Evolutionary conservation across 2,888 invertebrate species (phyloP).

Genomic region (Tetranychus truncatus): DNA sequence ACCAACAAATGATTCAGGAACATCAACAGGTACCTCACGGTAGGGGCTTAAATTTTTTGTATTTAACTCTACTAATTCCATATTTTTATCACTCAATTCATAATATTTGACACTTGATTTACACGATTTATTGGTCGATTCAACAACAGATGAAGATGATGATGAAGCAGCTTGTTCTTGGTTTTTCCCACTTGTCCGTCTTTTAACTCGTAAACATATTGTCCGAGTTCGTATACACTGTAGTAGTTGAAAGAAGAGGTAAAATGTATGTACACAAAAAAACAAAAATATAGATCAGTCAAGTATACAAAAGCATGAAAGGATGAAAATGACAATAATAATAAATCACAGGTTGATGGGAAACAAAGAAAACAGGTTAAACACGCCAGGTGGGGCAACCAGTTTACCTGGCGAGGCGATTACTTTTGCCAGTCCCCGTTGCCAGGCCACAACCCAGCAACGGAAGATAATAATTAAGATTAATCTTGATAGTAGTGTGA

Average conservation of each 20-base stretch:
- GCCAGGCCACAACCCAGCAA: too few relatives aligned
- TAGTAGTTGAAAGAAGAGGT: background rate
- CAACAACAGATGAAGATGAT: conserved; percentile 13
- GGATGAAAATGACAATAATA: background rate
- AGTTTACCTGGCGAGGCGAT: background rate
- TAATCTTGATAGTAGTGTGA: too few relatives aligned
- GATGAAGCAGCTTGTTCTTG: conserved; percentile 36
- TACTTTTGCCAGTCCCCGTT: too few relatives aligned
- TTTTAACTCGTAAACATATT: conserved; percentile 76
- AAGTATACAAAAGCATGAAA: background rate
- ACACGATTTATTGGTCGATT: conserved; percentile 10
- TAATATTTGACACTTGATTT: conserved; percentile 5
- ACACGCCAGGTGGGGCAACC: background rate
- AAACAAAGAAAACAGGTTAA: background rate
- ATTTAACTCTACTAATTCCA: conserved; percentile 21
- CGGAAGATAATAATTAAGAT: too few relatives aligned
- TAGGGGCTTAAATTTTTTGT: conserved; percentile 36
- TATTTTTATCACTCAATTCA: conserved; percentile 16
- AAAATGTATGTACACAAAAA: conserved; percentile 11
- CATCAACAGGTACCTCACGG: conserved; percentile 96
- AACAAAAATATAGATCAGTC: background rate
- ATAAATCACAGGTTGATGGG: background rate
- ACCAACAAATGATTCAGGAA: conserved; percentile 80
- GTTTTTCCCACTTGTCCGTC: conserved; percentile 54
- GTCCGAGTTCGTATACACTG: conserved; percentile 90